Conservation (phyloP, 2,888 invertebrate genomes). For the Andrena trimmerana region DNA sequence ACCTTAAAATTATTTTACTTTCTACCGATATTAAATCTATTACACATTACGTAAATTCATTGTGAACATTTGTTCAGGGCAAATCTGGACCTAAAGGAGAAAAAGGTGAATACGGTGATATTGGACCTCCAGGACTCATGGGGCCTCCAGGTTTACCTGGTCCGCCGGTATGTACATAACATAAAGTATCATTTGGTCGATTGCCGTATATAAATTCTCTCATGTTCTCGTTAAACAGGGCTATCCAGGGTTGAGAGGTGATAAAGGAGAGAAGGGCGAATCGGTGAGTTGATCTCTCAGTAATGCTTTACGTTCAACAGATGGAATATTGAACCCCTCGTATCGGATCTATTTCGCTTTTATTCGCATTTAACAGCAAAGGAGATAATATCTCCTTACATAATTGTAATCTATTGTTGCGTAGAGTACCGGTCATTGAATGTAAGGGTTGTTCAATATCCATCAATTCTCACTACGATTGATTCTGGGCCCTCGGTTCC, state of each 20-base stretch:
- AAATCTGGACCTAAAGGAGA: constrained; percentile 94
- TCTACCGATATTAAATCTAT: not conserved
- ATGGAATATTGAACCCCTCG: constrained; percentile 22
- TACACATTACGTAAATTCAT: constrained; percentile 26
- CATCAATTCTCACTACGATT: constrained; percentile 33
- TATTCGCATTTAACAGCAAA: constrained; percentile 17
- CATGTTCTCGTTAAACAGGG: constrained; percentile 85
- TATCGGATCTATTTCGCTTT: constrained; percentile 19
- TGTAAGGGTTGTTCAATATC: constrained; percentile 38
- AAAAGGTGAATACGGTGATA: constrained; percentile 95
- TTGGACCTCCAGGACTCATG: constrained; percentile 97
- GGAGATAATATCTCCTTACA: constrained; percentile 6
- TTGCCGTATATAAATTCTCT: constrained; percentile 31
- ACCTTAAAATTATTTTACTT: not conserved
- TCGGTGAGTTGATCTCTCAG: constrained; percentile 89
- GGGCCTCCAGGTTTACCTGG: constrained; percentile 94
- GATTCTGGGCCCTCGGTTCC: constrained; percentile 39
- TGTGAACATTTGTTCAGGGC: constrained; percentile 86
- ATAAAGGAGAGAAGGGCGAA: constrained; percentile 97
- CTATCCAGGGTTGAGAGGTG: constrained; percentile 95
- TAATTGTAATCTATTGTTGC: constrained; percentile 23
- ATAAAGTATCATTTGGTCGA: not conserved
- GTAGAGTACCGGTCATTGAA: constrained; percentile 3
- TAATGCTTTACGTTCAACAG: constrained; percentile 29
- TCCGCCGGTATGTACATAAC: constrained; percentile 85